These are phyloP conservation scores for Crotalus tigris DNA, from an alignment of 2,113 vertebrate species.

Conservation along the genomic window DNA sequence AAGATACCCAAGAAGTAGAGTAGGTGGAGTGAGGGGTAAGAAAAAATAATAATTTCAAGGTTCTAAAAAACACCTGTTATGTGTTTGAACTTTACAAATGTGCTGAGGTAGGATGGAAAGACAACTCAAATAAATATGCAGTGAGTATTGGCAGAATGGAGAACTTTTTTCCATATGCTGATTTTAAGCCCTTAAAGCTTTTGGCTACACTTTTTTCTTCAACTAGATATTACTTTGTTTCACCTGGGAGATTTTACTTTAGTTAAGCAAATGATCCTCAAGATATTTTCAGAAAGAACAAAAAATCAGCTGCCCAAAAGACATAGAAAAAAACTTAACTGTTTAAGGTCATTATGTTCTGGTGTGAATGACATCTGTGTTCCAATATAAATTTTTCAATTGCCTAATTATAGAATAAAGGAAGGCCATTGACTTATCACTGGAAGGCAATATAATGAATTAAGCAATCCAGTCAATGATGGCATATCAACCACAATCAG, in stretches of 20 bases:
- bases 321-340: slow-evolving; percentile 29
- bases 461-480: slow-evolving; percentile 18
- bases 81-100: slow-evolving; percentile 23
- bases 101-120: slow-evolving; percentile 4
- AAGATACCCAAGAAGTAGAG: not conserved
- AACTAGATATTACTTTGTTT: slow-evolving; percentile 21
- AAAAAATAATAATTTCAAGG: slow-evolving; percentile 6
- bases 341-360: slow-evolving; percentile 40
- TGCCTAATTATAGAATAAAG: slow-evolving; percentile 44
- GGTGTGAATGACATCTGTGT: slow-evolving; percentile 49
- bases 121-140: slow-evolving; percentile 47
- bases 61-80: slow-evolving; percentile 22
- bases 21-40: not conserved
- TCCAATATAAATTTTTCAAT: slow-evolving; percentile 47
- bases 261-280: not conserved
- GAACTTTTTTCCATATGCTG: slow-evolving; percentile 17
- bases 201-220: not conserved
- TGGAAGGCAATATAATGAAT: slow-evolving; percentile 25
- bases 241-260: not conserved
- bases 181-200: slow-evolving; percentile 17
- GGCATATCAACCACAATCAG: not conserved
- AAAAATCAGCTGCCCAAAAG: slow-evolving; percentile 23
- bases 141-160: not conserved
- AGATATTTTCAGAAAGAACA: slow-evolving; percentile 19
- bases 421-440: slow-evolving; percentile 56